Evolutionary conservation across 2,797 vertebrate genomes (phyloP), one percentile per base, ranked within the genome.

Genomic region (Rhynchonycteris naso): DNA sequence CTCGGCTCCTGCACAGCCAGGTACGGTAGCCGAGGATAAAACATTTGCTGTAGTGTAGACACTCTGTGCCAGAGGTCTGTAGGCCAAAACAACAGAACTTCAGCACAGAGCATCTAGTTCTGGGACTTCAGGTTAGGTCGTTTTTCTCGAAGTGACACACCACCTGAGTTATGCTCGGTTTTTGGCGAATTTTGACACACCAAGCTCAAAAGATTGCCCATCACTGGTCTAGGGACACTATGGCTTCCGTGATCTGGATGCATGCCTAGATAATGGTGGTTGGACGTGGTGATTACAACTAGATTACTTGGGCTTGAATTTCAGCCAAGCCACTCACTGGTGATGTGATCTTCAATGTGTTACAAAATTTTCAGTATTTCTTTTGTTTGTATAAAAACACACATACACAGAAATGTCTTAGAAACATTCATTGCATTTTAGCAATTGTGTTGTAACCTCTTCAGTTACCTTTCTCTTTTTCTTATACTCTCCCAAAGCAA

Each of bases 181-280:
- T n/a, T n/a, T n/a, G n/a, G n/a, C n/a, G n/a, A n/a, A n/a, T n/a
- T n/a, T n/a, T n/a, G n/a, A n/a, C n/a, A n/a, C n/a, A n/a, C n/a
- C n/a, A n/a, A n/a, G n/a, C n/a, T n/a, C n/a, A n/a, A n/a, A n/a
- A n/a, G n/a, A n/a, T n/a, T n/a, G n/a, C n/a, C n/a, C n/a, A n/a
- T n/a, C n/a, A n/a, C n/a, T n/a, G n/a, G 2, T 9, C 13, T 4
- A 19, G 50, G 43, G 26, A 1, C 11, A 4, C 3, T 19, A 0
- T 35, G 18, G 22, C 12, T 71, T 30, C 75, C 43, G 16, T 63
- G 35, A 90, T 26, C 5, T 52, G 4, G 22, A 54, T 12, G 4
- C 2, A 2, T 47, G n/a, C 30, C 19, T 54, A 38, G 16, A 22
- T 38, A 18, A 83, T 68, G 50, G 22, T 5, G 58, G 21, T 33